Evolutionary conservation across 2,888 invertebrate species (phyloP).

Genomic region (Tillus elongatus): DNA sequence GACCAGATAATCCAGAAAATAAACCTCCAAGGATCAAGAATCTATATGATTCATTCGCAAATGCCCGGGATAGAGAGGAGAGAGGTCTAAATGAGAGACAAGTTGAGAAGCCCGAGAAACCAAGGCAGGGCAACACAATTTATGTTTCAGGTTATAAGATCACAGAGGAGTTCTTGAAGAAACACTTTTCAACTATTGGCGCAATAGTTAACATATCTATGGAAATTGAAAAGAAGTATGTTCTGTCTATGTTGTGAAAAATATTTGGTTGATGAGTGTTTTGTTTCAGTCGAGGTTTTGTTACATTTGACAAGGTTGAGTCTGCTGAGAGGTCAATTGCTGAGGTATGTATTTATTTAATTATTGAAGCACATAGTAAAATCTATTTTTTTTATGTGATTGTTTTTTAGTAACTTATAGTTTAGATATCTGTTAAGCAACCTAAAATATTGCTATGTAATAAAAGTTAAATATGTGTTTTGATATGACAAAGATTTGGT

Average conservation of each 20-base stretch:
- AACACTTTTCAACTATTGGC: constrained; percentile 64
- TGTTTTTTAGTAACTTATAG: too few species aligned
- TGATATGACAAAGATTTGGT: too few species aligned
- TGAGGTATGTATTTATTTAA: constrained; percentile 41
- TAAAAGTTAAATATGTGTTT: too few species aligned
- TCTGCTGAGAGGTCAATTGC: constrained; percentile 76
- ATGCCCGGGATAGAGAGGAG: constrained; percentile 56
- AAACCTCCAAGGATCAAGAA: constrained; percentile 60
- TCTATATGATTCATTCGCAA: constrained; percentile 70
- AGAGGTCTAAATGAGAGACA: constrained; percentile 47
- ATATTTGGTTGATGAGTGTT: neutral
- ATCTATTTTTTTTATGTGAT: too few species aligned
- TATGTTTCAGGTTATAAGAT: constrained; percentile 73
- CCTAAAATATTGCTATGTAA: too few species aligned
- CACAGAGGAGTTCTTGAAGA: constrained; percentile 68
- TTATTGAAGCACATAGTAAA: too few species aligned
- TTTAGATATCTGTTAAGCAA: too few species aligned
- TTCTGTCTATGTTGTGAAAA: constrained; percentile 14
- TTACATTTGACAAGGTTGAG: constrained; percentile 85
- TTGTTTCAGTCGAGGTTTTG: constrained; percentile 69
- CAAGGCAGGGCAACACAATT: constrained; percentile 70
- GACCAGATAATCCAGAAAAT: constrained; percentile 51
- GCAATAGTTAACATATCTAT: constrained; percentile 72
- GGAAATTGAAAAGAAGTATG: constrained; percentile 74
- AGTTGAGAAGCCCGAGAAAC: constrained; percentile 51